phyloP scores from a whole-genome alignment of 2,113 vertebrate species.

The Arvicanthis niloticus region DNA sequence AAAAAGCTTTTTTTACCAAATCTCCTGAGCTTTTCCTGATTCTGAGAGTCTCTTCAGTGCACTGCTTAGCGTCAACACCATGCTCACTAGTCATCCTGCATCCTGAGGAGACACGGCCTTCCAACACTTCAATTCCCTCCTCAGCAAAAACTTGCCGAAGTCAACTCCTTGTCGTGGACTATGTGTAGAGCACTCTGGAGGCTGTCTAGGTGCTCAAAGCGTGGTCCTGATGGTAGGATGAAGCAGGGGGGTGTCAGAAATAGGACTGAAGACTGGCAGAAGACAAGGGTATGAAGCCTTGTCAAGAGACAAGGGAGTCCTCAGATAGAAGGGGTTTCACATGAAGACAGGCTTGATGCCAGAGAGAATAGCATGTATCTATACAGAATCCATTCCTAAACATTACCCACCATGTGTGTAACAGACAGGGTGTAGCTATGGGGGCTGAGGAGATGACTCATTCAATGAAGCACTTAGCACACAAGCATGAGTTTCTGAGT shows the following conservation, averaged over 20 bases:
- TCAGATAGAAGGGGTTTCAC: neutral
- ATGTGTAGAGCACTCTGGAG: neutral
- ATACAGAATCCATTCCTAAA: neutral
- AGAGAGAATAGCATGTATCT: neutral
- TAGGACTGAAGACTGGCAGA: neutral
- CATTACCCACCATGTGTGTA: neutral
- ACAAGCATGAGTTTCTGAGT: neutral
- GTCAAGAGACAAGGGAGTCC: neutral
- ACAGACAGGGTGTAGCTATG: neutral
- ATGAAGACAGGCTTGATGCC: neutral
- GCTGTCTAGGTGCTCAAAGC: neutral
- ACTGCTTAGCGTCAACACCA: neutral
- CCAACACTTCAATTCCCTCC: neutral
- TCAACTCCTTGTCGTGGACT: neutral
- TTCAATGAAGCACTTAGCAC: too few relatives aligned
- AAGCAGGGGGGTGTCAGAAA: neutral
- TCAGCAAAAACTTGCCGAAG: neutral
- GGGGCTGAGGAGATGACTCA: too few relatives aligned
- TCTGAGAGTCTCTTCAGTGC: neutral
- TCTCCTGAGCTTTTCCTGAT: neutral
- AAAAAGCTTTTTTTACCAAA: slow-evolving; percentile 39
- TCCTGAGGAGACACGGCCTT: neutral
- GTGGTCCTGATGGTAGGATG: neutral
- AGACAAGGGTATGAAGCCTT: accelerated
- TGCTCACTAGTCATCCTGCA: neutral